phyloP scores from a whole-genome alignment of 2,797 vertebrate species.

The Masticophis lateralis region DNA sequence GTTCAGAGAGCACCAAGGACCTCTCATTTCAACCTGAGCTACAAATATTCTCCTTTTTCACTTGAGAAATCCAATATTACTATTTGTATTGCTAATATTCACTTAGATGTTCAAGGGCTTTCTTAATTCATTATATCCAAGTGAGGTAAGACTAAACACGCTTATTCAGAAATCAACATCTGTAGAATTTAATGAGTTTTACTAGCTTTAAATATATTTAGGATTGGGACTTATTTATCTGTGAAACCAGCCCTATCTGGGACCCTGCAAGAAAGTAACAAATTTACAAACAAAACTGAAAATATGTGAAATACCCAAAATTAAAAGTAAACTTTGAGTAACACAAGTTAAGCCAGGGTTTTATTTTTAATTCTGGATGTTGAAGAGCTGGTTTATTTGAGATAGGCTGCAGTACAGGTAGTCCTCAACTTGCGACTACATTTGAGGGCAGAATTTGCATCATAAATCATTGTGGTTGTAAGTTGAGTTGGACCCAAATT shows the following conservation, averaged over 20 bases:
- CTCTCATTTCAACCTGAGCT: background rate
- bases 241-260: background rate
- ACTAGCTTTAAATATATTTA: background rate
- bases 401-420: background rate
- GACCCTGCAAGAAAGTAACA: background rate
- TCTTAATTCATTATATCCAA: background rate
- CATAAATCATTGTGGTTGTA: background rate
- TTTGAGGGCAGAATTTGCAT: background rate
- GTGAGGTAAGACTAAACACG: background rate
- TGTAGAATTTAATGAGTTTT: background rate
- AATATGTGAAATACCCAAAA: background rate
- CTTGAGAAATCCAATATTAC: background rate
- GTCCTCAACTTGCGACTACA: background rate
- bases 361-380: too few relatives aligned
- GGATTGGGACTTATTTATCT: background rate
- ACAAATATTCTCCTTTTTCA: background rate
- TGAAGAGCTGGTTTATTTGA: background rate
- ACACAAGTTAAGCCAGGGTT: too few relatives aligned
- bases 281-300: background rate
- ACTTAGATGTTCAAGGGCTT: background rate
- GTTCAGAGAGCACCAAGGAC: background rate
- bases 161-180: background rate
- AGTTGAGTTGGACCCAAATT: background rate
- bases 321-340: background rate
- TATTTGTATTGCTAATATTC: background rate